A percentile compares a stretch with the other conserved stretches of the same genome.
Evolutionary conservation across 2,113 vertebrate species (phyloP).

Genomic region (Caranx melampygus): DNA sequence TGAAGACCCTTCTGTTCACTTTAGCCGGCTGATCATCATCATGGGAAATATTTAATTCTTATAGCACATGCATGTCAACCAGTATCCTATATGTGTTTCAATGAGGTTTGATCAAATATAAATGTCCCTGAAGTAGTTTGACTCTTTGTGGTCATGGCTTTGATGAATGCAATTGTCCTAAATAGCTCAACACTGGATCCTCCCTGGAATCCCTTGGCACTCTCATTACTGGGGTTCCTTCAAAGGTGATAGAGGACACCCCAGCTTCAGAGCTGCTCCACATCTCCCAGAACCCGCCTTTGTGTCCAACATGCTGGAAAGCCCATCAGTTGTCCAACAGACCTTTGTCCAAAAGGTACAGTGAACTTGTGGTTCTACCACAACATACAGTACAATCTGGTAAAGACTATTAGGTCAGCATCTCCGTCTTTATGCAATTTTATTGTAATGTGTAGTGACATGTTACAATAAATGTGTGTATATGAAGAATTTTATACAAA

Average conservation of each 20-base stretch:
- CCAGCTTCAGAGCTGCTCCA: slow-evolving; percentile 46
- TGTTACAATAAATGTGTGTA: neutral
- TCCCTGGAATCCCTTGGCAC: slow-evolving; percentile 64
- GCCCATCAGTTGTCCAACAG: slow-evolving; percentile 62
- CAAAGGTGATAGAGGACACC: slow-evolving; percentile 31
- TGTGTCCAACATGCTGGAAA: slow-evolving; percentile 63
- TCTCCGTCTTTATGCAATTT: neutral
- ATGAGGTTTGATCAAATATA: neutral
- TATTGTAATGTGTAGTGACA: neutral
- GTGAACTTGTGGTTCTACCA: neutral
- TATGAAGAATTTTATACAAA: neutral
- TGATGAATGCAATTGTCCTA: slow-evolving; percentile 5
- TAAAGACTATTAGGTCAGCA: too few species aligned
- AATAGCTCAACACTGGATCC: slow-evolving; percentile 60
- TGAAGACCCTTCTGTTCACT: neutral
- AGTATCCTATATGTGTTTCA: neutral
- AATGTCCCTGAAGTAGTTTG: slow-evolving; percentile 2
- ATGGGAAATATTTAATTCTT: neutral
- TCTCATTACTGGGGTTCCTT: slow-evolving; percentile 66
- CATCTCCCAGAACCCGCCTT: slow-evolving; percentile 49
- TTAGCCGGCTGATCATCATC: neutral
- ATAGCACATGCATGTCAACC: too few species aligned
- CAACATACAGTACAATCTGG: neutral
- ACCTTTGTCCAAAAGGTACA: slow-evolving; percentile 66
- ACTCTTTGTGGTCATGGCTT: neutral